A percentile compares a stretch with the other conserved stretches of the same genome.
Evolutionary conservation across 2,113 vertebrate species (phyloP).

Genomic region (Psilopogon haemacephalus): DNA sequence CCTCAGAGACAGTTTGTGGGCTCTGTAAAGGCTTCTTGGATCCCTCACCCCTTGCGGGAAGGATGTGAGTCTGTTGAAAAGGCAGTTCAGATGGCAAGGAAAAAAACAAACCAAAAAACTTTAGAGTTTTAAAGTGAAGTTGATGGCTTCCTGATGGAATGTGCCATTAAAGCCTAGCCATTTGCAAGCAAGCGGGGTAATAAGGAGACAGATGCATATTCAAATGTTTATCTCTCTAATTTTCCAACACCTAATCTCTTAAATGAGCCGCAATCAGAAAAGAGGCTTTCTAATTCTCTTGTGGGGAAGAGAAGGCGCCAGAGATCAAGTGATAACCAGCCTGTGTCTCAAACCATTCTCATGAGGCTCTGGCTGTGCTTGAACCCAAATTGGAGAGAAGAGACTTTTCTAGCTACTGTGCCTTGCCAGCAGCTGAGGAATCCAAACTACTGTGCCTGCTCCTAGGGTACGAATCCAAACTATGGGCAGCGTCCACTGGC

Average conservation of each 20-base stretch:
- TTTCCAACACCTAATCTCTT: slow-evolving; percentile 52
- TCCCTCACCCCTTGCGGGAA: not conserved
- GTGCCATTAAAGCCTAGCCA: not conserved
- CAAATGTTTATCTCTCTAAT: slow-evolving; percentile 46
- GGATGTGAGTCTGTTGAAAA: not conserved
- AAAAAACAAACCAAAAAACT: too few species aligned
- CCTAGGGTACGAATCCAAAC: not conserved
- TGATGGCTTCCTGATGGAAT: not conserved
- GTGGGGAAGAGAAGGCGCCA: slow-evolving; percentile 21
- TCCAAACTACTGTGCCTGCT: not conserved
- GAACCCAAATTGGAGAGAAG: not conserved
- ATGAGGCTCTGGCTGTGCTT: not conserved
- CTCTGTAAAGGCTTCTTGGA: not conserved
- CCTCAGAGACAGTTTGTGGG: not conserved
- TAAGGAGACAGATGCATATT: slow-evolving; percentile 42
- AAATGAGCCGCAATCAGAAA: slow-evolving; percentile 31
- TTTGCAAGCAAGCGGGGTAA: slow-evolving; percentile 32
- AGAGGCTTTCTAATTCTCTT: slow-evolving; percentile 46
- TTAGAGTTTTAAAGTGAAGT: not conserved
- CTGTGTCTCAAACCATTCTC: slow-evolving; percentile 23
- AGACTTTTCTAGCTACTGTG: not conserved
- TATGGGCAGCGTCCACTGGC: not conserved
- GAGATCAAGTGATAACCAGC: slow-evolving; percentile 45
- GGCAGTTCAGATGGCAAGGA: not conserved
- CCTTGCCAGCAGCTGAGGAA: not conserved